Conservation (phyloP, 2,797 vertebrate species). For the Myotis vivesi region DNA sequence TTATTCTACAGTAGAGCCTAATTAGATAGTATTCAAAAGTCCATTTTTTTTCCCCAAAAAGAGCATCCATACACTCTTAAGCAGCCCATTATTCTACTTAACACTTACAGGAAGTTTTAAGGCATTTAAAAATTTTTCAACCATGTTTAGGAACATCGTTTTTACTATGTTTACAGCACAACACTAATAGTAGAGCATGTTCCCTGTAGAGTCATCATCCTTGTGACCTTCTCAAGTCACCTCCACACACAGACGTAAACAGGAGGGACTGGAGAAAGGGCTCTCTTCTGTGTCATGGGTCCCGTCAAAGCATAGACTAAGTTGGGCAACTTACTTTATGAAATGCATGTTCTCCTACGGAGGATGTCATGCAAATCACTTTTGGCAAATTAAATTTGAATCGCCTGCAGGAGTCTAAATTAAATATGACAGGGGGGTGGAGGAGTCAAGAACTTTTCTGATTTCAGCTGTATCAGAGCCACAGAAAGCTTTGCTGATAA, state of each 20-base stretch:
- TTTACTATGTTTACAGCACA: neutral
- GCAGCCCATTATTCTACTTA: neutral
- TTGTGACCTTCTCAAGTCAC: neutral
- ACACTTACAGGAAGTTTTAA: neutral
- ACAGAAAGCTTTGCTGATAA: neutral
- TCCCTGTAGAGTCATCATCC: neutral
- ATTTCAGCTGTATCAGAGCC: neutral
- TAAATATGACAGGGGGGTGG: neutral
- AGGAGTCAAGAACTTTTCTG: neutral
- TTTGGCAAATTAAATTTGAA: neutral
- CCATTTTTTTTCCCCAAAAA: neutral
- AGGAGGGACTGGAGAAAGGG: neutral
- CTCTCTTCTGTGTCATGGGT: fast-evolving
- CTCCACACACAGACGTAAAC: neutral
- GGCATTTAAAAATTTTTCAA: neutral
- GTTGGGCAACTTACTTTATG: neutral
- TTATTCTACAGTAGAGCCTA: neutral
- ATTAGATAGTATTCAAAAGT: neutral
- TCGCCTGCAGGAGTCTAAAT: neutral
- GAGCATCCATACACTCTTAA: neutral
- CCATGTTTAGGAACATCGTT: neutral
- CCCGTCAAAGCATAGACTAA: neutral
- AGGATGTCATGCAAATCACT: neutral
- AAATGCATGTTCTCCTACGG: neutral
- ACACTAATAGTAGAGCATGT: neutral